Evolutionary conservation across 2,797 vertebrate species (phyloP).

Genomic region (Coccyzus lansbergi): DNA sequence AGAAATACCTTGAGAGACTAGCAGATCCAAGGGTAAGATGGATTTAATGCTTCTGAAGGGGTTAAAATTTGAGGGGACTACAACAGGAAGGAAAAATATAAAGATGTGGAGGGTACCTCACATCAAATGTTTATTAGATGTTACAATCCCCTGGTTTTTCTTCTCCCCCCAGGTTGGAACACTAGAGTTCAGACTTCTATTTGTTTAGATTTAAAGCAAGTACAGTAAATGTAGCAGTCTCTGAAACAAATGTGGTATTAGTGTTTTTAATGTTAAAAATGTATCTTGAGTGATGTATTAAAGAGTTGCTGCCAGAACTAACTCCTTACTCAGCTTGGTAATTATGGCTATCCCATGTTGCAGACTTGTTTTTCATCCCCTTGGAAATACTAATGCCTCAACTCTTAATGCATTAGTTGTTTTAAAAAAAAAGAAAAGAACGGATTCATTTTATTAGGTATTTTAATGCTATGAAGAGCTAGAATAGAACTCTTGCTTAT

Average conservation of each 20-base stretch:
- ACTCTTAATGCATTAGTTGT: not conserved
- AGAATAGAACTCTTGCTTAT: not conserved
- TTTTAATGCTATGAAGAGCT: not conserved
- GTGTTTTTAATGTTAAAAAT: not conserved
- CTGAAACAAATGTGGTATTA: not conserved
- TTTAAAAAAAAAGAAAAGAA: not conserved
- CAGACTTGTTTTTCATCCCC: not conserved
- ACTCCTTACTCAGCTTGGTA: not conserved
- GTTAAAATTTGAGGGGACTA: not conserved
- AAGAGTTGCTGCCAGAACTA: not conserved
- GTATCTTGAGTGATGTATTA: not conserved
- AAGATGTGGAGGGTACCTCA: fast-evolving
- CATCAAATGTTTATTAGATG: not conserved
- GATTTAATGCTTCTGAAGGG: not conserved
- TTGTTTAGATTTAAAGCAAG: not conserved
- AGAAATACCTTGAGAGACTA: conserved; percentile 92
- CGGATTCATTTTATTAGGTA: not conserved
- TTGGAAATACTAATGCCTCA: not conserved
- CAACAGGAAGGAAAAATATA: not conserved
- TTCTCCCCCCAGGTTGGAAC: not conserved
- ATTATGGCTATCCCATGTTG: not conserved
- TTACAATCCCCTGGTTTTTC: not conserved
- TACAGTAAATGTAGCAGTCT: not conserved
- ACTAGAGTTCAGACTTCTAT: not conserved
- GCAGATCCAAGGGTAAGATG: conserved; percentile 91